Evolutionary conservation across 1,140 invertebrate genomes (phyloP), one percentile per base, ranked within the genome.

Genomic region (Globodera rostochiensis): DNA sequence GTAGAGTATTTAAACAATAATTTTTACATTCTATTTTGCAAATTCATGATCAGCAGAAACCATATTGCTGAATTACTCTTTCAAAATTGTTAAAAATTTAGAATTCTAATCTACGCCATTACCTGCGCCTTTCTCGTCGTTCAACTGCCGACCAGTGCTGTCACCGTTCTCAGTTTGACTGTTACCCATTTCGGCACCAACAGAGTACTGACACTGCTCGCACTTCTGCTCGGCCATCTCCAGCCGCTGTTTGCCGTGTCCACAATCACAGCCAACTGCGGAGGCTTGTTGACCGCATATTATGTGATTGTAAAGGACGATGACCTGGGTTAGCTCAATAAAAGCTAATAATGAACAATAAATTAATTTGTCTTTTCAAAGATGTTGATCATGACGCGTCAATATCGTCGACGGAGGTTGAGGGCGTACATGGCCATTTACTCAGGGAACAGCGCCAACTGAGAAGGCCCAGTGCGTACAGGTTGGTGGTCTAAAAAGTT

Each of bases 111-210:
- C 74, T 90, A 90, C 74, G 88, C 88, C 13, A 88, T 89, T 19
- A 90, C 87, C 15, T 84, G 88, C 13, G 84, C 86, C 36, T 89
- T 89, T 84, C 79, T 90, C 7, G 80, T 90, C 53, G 88, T 88
- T 77, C 88, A 90, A 77, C 81, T 88, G 53, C 88, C 86, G 21
- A 88, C 88, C 53, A 83, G 84, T 60, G 85, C 87, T 74, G 86
- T 90, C 46, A 90, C 85, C 21, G 83, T 83, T n/a, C 25, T 67
- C 25, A 80, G 84, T 57, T 81, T 89, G 46, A 90, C 89, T 21
- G 88, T 90, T 53, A 89, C 90, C 74, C 89, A 90, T 73, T 88
- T 88, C 78, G 81, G 86, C 69, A 85, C 89, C 73, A 90, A 86
- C 77, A 45, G 71, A 67, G 25, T 73, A 57, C 85, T 86, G 50